These are phyloP conservation scores for Plutella xylostella DNA, from an alignment of 2,888 invertebrate genomes.

Conservation along the genomic window DNA sequence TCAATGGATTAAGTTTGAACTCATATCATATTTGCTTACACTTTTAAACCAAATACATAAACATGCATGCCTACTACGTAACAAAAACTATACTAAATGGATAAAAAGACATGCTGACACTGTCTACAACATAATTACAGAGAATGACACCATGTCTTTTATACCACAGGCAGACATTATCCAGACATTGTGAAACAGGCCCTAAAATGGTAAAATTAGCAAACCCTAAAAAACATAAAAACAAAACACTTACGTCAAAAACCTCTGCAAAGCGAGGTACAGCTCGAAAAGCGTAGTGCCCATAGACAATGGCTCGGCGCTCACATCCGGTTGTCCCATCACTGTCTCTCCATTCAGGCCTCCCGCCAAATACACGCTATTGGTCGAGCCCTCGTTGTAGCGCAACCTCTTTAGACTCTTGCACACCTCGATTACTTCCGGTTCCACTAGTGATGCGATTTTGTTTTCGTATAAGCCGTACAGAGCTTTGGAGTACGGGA, in stretches of 20 bases:
- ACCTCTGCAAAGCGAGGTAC: conserved; percentile 90
- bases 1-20: too few species aligned
- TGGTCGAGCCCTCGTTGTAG: conserved; percentile 58
- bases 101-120: too few species aligned
- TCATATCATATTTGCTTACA: too few species aligned
- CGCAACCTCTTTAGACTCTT: conserved; percentile 75
- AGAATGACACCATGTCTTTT: too few species aligned
- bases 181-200: too few species aligned
- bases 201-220: too few species aligned
- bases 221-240: too few species aligned
- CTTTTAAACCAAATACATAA: too few species aligned
- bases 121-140: too few species aligned
- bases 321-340: conserved; percentile 51
- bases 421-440: conserved; percentile 79
- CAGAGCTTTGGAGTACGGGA: conserved; percentile 78
- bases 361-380: conserved; percentile 55
- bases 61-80: too few species aligned
- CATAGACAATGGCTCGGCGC: conserved; percentile 77
- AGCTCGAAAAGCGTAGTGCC: conserved; percentile 93
- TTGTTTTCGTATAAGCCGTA: conserved; percentile 80
- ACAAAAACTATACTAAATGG: too few species aligned
- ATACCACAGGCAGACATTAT: too few species aligned
- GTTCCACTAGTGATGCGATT: conserved; percentile 77
- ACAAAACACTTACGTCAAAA: conserved; percentile 73
- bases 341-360: conserved; percentile 65